Evolutionary conservation across 2,113 vertebrate genomes (phyloP), one percentile per base, ranked within the genome.

Genomic region (Sprattus sprattus): DNA sequence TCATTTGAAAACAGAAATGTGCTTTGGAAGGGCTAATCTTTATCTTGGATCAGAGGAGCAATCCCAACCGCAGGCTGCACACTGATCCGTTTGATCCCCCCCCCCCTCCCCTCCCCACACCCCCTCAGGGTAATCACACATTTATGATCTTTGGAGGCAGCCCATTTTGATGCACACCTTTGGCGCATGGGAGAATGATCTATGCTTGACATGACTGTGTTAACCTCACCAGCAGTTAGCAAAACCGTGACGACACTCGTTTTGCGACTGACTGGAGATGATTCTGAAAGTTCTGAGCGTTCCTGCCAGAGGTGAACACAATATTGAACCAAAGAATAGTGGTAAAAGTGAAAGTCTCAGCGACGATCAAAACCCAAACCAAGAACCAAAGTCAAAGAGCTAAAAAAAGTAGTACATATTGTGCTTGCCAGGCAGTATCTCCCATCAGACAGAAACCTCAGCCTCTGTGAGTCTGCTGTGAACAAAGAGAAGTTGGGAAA

Each of bases 41-140:
- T 92, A 93, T 86, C 93, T 91, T 89, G 92, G 93, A 93, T 95
- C 91, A 93, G 91, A 92, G 92, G 92, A 93, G 91, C 90, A 88
- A 91, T 91, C 82, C 93, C 93, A 91, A 94, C 85, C 87, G 89
- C 90, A 94, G 88, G 85, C 81, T 45, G 57, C 0, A 85, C 86
- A 92, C 88, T 90, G 88, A 91, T 92, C 92, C 94, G 92, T 39
- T 91, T 91, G 92, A 95, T 94, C 93, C 93, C 93, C 93, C 93
- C 20, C 22, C 60, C 20, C 60, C 60, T 1, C 54, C 15, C 54
- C 3, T 20, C 6, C 57, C 5, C 18, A 6, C 64, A 2, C 2
- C 67, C 67, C 28, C 93, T 90, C 87, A 88, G 89, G 84, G 87
- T 88, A 88, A 83, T 88, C 93, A 93, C 87, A 84, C 80, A 75